Conservation (phyloP, 2,797 vertebrate genomes). For the Mormyrops attenuatus region DNA sequence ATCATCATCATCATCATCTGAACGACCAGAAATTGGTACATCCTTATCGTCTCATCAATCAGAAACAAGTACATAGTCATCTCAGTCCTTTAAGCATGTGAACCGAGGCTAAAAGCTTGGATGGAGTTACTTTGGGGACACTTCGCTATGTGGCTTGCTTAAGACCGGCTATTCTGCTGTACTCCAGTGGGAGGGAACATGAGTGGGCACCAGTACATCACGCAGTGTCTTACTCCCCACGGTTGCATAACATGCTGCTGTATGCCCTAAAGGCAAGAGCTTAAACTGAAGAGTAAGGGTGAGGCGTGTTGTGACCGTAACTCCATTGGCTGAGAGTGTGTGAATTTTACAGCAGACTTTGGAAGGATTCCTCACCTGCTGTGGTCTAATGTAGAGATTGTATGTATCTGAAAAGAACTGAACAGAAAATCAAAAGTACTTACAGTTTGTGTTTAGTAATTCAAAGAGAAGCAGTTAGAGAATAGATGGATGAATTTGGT, state of each 20-base stretch:
- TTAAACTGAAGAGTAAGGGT: conserved; percentile 52
- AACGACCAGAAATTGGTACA: neutral
- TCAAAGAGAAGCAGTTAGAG: neutral
- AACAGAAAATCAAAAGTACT: neutral
- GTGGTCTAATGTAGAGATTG: neutral
- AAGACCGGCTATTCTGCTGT: neutral
- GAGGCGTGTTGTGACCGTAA: conserved; percentile 58
- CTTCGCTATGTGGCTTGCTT: neutral
- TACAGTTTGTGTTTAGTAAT: neutral
- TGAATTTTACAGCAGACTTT: conserved; percentile 56
- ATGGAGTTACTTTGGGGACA: neutral
- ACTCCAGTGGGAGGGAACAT: neutral
- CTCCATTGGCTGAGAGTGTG: conserved; percentile 57
- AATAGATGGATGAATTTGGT: neutral
- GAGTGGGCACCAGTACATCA: neutral
- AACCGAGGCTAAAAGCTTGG: neutral
- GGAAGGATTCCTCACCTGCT: neutral
- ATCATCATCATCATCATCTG: neutral
- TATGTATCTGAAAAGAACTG: neutral
- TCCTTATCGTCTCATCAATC: neutral
- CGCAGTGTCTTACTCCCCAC: conserved; percentile 45
- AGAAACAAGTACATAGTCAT: neutral
- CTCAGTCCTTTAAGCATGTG: neutral
- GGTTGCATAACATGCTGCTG: conserved; percentile 65
- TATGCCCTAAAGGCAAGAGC: conserved; percentile 62